Base-by-base conservation (phyloP, 2,888 invertebrate species). In the Mycogona germanica region DNA sequence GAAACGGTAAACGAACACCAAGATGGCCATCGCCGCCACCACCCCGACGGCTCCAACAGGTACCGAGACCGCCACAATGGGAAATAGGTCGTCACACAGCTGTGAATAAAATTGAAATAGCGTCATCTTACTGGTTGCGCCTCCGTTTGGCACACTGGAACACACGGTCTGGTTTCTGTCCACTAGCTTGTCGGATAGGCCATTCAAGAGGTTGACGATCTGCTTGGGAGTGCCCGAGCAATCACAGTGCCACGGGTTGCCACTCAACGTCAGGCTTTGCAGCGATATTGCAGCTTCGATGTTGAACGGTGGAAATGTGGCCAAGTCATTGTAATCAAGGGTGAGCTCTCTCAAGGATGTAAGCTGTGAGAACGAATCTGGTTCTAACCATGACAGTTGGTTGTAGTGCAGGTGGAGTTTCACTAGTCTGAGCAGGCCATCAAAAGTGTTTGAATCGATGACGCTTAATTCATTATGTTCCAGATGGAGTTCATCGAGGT, bases 1-100 rank as follows among this genome's bases (percentile, higher is more conserved):
- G n/a, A 1, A 4, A 0, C 51, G 41, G 40, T 25, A 51, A 2
- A 1, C n/a, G 41, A 41, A 51, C 2, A 21, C 51, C 42, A 58
- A 59, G 1, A n/a, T 5, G 21, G 28, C 1, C 4, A 60, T 6
- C 3, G 57, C 2, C 12, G 54, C 32, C 6, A 60, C 21, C 4
- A 59, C 29, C 1, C 58, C 37, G 3, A 51, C n/a, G 2, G 58
- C 3, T 0, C 59, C n/a, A 4, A 54, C 19, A 12, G 17, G 25
- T 14, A 32, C 35, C 26, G 37, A 21, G 21, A 23, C 49, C 26
- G 49, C 12, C 12, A 28, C 35, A 40, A 21, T 40, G 40, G 4
- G 12, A 42, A 5, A 2, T 14, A 2, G 7, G 6, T 40, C 40
- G 40, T 42, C 23, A 2, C 42, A 42, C 3, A 26, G 21, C 1